Base-by-base conservation (phyloP, 2,797 vertebrate species). In the Carduelis carduelis region DNA sequence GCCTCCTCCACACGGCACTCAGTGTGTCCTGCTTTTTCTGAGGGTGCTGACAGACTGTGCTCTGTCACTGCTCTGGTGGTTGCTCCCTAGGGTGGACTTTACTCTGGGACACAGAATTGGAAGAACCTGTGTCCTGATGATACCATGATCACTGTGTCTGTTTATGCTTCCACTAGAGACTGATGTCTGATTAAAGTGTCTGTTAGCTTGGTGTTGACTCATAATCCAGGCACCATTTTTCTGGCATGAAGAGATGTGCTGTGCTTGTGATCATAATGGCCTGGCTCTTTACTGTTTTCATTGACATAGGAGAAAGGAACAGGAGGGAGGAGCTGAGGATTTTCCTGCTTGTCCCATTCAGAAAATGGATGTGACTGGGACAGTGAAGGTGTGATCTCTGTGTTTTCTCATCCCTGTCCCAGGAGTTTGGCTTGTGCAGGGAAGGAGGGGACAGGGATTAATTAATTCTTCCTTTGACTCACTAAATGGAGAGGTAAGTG, bases 241-340 rank as follows among this genome's bases (percentile, higher is more conserved):
- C 44, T 56, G n/a, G 17, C 28, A 24, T 24, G 37, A 87, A 49
- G 41, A n/a, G 47, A 30, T 89, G 39, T 87, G 44, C 64, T 49
- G 11, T 3, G 1, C 30, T 65, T 90, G 27, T 59, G 68, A 13
- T 74, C 49, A 12, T 37, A 27, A 3, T 55, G 49, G 39, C 56
- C 52, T 65, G 22, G 14, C 35, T 87, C 50, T 75, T 86, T 41
- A 16, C 11, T 90, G 37, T 50, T 74, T 68, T 57, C 41, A 55
- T 82, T 81, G 79, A 65, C 5, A 26, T n/a, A 49, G 34, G 53
- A 87, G 27, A 15, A 63, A 85, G 71, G 64, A 89, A 27, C 23
- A 70, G 32, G 21, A 32, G 63, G 71, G 52, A 83, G 52, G 46
- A 89, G 26, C 34, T 92, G 91, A 88, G 50, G 71, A 59, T 88